A percentile compares a stretch with the other conserved stretches of the same genome.
These are phyloP conservation scores for Noctua janthe DNA, from an alignment of 2,888 invertebrate genomes.

Conservation along the genomic window DNA sequence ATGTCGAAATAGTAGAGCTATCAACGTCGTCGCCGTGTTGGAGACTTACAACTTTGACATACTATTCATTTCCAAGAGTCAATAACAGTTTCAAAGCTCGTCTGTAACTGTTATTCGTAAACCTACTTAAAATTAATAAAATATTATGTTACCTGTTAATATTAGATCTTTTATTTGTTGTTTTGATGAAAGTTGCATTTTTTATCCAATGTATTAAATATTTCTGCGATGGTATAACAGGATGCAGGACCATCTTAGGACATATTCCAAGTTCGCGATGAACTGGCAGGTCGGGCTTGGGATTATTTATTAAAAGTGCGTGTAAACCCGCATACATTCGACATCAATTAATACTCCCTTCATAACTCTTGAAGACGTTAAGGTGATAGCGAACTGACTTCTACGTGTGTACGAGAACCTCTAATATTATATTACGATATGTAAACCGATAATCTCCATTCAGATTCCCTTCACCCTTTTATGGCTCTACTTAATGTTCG, in stretches of 20 bases:
- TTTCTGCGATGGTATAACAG: neutral
- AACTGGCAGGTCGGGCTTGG: conserved; percentile 66
- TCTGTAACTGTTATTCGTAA: neutral
- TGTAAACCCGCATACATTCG: conserved; percentile 79
- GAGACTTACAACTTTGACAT: conserved; percentile 9
- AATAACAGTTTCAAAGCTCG: neutral
- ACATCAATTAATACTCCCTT: conserved; percentile 80
- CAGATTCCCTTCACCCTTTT: conserved; percentile 80
- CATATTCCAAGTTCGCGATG: conserved; percentile 7
- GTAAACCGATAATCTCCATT: conserved; percentile 82
- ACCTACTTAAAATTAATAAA: neutral
- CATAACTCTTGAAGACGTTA: conserved; percentile 78
- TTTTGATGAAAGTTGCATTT: neutral
- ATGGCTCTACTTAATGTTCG: conserved; percentile 79
- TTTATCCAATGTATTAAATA: neutral
- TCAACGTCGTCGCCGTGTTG: neutral
- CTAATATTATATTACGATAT: conserved; percentile 79
- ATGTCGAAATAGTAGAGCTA: neutral
- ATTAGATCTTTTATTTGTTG: neutral
- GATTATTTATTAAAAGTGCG: conserved; percentile 71
- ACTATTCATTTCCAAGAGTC: neutral
- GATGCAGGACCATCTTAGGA: neutral
- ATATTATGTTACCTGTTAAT: neutral
- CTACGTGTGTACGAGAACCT: conserved; percentile 68
- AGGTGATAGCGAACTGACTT: conserved; percentile 81